Percentiles rank a stretch among this genome's conserved stretches.
Evolutionary conservation across 2,113 vertebrate genomes (phyloP).

Genomic region (Trogon melanurus): DNA sequence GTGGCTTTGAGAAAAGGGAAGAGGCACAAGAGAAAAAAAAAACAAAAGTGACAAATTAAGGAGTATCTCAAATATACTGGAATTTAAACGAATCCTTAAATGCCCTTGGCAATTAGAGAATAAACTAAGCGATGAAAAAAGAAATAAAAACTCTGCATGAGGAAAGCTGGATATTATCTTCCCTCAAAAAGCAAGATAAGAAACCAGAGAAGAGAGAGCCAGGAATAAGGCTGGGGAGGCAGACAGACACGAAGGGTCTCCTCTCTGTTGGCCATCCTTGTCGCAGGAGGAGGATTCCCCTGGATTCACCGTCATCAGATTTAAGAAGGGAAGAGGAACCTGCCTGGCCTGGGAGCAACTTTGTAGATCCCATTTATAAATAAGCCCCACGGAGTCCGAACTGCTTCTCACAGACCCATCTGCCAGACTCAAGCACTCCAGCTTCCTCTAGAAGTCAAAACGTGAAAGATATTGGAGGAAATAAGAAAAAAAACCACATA

Average conservation of each 20-base stretch:
- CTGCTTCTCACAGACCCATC: background rate
- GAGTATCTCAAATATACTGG: background rate
- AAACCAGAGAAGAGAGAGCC: background rate
- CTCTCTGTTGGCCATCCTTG: background rate
- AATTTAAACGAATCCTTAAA: background rate
- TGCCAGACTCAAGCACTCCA: background rate
- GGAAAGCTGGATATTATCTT: background rate
- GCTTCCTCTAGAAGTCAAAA: background rate
- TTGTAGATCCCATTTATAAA: background rate
- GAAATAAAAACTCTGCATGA: background rate
- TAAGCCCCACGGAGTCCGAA: background rate
- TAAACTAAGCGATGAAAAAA: background rate
- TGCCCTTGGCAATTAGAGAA: background rate
- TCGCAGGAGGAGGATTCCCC: background rate
- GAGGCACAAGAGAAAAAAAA: background rate
- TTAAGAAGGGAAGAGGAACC: background rate
- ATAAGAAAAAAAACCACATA: background rate
- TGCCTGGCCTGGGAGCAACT: background rate
- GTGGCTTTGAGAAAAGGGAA: background rate
- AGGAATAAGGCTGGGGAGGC: background rate
- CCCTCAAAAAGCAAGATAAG: background rate
- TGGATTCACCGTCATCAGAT: fast-evolving
- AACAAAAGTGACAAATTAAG: background rate
- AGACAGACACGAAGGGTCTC: background rate
- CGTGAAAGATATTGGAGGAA: background rate